phyloP scores from a whole-genome alignment of 2,888 invertebrate genomes.

The Rhagophthalmus giganteus region DNA sequence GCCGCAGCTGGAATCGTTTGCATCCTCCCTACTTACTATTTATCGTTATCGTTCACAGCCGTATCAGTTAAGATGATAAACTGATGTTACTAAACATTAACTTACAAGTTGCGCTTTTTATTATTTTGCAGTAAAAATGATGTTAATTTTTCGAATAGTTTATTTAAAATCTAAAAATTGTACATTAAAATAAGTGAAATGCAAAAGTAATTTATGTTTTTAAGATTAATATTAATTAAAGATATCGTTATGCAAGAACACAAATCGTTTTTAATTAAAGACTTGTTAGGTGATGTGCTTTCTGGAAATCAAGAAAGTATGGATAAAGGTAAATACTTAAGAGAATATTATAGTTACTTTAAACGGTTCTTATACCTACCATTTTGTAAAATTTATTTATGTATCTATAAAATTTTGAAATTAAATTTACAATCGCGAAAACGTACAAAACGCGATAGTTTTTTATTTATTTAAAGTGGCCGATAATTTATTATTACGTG shows the following conservation, averaged over 20 bases:
- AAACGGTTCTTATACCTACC: not conserved
- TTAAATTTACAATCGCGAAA: no score
- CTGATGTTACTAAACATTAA: conserved; percentile 8
- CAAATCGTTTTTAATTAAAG: conserved; percentile 84
- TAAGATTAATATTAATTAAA: not conserved
- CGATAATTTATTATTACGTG: no score
- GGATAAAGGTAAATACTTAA: conserved; percentile 20
- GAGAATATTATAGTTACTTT: not conserved
- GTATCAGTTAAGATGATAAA: conserved; percentile 23
- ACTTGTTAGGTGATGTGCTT: conserved; percentile 78
- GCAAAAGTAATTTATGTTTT: not conserved
- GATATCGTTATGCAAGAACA: conserved; percentile 59
- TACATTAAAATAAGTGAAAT: no score
- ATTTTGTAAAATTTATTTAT: no score
- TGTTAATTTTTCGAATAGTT: no score
- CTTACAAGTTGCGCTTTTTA: not conserved
- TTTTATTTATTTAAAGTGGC: no score
- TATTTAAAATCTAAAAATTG: no score
- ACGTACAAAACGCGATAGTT: no score
- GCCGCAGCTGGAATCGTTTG: conserved; percentile 35
- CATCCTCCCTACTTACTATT: conserved; percentile 32
- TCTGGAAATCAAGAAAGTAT: conserved; percentile 58
- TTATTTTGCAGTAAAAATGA: no score
- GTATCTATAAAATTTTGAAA: no score
- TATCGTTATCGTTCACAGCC: conserved; percentile 30